Base-by-base conservation (phyloP, 2,888 invertebrate species). In the Lithophane socia region DNA sequence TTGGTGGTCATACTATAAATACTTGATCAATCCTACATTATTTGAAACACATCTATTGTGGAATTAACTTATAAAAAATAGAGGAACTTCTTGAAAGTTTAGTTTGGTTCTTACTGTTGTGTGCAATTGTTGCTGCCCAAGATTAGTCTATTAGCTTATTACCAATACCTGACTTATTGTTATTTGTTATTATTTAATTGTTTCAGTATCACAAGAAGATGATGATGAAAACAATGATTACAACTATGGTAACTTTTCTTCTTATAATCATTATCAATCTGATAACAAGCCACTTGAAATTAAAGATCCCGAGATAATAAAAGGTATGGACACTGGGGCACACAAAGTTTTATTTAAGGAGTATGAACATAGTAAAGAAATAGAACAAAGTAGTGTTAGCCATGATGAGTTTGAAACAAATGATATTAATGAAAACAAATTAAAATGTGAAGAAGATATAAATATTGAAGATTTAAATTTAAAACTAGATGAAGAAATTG, bases 191-290 rank as follows among this genome's bases (percentile, higher is more conserved):
- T 44, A 47, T 47, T 68, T 61, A 21, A 73, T 69, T 74, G 74
- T 94, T 93, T 69, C 92, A 96, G 96, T 95, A 81, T 96, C 96
- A 77, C 96, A 96, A 90, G 96, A 96, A 72, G 95, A 95, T 66
- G 96, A 95, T 79, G 95, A 95, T 77, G 95, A 95, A 65, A 91
- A 92, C 67, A 90, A 91, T 90, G 92, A 92, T 71, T 96, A 94
- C 90, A 93, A 93, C 80, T 96, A 93, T 91, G 93, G 92, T 75
- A 92, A 91, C 85, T 95, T 92, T 89, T 90, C 94, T 75, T 91
- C 93, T 65, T 95, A 91, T 80, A 92, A 90, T 83, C 90, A 92
- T 80, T 93, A 92, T 85, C 90, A 92, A 83, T 81, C 92, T 80
- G 79, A 87, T 73, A 82, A 79, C 77, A 86, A 84, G 75, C 82